Conservation (phyloP, 1,140 invertebrate genomes). For the Drosophila bocqueti region DNA sequence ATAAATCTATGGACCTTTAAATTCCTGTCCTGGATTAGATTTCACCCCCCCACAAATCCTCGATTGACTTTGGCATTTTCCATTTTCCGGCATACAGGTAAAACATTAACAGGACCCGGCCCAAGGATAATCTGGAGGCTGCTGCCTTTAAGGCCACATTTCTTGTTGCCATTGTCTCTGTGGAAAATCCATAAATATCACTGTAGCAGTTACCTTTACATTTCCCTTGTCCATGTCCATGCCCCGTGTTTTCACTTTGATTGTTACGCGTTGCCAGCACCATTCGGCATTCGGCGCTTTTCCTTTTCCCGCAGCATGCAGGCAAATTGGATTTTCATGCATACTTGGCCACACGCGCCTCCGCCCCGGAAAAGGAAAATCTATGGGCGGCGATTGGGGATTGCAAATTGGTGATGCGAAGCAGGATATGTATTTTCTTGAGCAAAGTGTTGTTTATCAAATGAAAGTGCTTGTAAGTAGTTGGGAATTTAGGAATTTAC, state of each 20-base stretch:
- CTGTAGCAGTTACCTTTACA: slow-evolving; percentile 27
- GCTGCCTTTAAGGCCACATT: slow-evolving; percentile 21
- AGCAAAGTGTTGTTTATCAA: not conserved
- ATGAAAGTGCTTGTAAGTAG: too few relatives aligned
- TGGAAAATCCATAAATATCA: slow-evolving; percentile 71
- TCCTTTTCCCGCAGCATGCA: slow-evolving; percentile 45
- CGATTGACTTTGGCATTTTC: slow-evolving; percentile 19
- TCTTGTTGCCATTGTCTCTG: slow-evolving; percentile 23
- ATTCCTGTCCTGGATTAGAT: not conserved
- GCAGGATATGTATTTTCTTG: not conserved
- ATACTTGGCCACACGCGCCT: slow-evolving; percentile 78
- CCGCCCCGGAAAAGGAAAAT: not conserved
- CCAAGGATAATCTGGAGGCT: slow-evolving; percentile 20
- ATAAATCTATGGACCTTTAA: not conserved
- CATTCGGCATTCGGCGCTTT: slow-evolving; percentile 14
- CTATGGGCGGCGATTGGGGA: slow-evolving; percentile 13
- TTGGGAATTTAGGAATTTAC: not conserved
- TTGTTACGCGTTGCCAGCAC: slow-evolving; percentile 73
- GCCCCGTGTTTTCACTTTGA: slow-evolving; percentile 71
- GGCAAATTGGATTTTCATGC: slow-evolving; percentile 82
- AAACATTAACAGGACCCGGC: slow-evolving; percentile 15
- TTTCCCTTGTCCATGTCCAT: slow-evolving; percentile 39
- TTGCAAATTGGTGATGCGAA: not conserved
- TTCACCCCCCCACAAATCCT: not conserved
- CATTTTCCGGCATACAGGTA: slow-evolving; percentile 17